Evolutionary conservation across 2,113 vertebrate species (phyloP).

Genomic region (Thermophis baileyi): DNA sequence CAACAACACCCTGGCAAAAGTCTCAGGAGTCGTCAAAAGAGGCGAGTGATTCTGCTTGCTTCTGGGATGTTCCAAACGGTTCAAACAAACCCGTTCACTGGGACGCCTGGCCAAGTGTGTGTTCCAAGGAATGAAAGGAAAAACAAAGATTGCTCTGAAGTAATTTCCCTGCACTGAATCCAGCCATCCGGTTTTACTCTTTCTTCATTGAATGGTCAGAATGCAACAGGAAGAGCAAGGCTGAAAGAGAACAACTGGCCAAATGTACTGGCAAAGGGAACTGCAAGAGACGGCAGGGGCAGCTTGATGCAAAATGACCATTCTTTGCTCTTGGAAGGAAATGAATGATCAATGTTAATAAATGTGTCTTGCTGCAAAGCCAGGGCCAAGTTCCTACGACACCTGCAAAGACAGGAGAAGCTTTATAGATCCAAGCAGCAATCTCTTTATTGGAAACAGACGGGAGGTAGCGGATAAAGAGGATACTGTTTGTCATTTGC

Average conservation of each 20-base stretch:
- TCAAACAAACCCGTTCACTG: conserved; percentile 68
- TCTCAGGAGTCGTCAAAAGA: conserved; percentile 62
- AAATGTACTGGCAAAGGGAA: conserved; percentile 76
- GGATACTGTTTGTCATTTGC: conserved; percentile 64
- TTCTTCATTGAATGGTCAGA: conserved; percentile 84
- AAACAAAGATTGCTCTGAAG: conserved; percentile 83
- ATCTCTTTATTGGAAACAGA: conserved; percentile 11
- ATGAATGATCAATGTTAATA: conserved; percentile 76
- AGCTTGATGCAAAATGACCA: conserved; percentile 66
- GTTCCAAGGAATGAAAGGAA: conserved; percentile 57
- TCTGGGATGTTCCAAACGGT: conserved; percentile 63
- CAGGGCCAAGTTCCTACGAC: conserved; percentile 67
- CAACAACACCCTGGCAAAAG: conserved; percentile 64
- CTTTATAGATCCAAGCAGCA: conserved; percentile 45
- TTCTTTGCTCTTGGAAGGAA: conserved; percentile 71
- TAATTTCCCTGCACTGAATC: conserved; percentile 80
- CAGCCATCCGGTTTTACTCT: conserved; percentile 83
- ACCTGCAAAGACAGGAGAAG: conserved; percentile 71
- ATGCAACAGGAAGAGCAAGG: conserved; percentile 84
- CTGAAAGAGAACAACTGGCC: conserved; percentile 81
- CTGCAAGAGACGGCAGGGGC: conserved; percentile 70
- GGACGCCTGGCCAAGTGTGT: conserved; percentile 84
- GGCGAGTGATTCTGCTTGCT: conserved; percentile 59
- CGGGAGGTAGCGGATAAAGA: conserved; percentile 58
- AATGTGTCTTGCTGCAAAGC: conserved; percentile 64